Percentiles rank a stretch among this genome's conserved stretches.
phyloP scores from a whole-genome alignment of 2,113 vertebrate species.

The Perccottus glenii region DNA sequence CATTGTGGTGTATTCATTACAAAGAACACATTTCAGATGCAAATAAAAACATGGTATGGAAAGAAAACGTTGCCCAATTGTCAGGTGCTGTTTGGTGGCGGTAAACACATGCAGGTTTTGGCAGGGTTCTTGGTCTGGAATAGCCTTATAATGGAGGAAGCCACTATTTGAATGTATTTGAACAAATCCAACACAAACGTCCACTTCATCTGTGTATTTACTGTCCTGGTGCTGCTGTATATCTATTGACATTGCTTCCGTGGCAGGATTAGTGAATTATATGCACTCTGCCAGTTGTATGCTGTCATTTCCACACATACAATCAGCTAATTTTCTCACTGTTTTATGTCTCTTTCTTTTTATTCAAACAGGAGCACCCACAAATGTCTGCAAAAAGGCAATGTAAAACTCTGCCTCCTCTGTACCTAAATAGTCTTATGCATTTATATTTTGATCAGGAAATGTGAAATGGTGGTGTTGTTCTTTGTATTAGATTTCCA shows the following conservation, averaged over 20 bases:
- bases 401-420: too few relatives aligned
- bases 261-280: constrained; percentile 46
- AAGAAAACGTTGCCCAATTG: background rate
- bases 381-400: too few relatives aligned
- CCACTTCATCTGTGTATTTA: constrained; percentile 24
- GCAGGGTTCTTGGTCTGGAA: background rate
- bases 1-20: background rate
- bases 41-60: background rate
- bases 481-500: too few relatives aligned
- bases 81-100: background rate
- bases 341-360: background rate
- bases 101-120: constrained; percentile 2
- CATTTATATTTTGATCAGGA: too few relatives aligned
- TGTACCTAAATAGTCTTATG: too few relatives aligned
- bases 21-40: background rate
- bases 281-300: constrained; percentile 12
- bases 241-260: constrained; percentile 31
- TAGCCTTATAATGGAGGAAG: constrained; percentile 5
- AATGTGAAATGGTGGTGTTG: too few relatives aligned
- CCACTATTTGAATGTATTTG: constrained; percentile 23
- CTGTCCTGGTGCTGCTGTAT: constrained; percentile 28
- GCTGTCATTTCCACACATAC: background rate
- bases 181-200: constrained; percentile 39
- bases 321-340: background rate
- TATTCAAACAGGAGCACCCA: too few relatives aligned